phyloP scores from a whole-genome alignment of 2,113 vertebrate genomes.

The Neomonachus schauinslandi region DNA sequence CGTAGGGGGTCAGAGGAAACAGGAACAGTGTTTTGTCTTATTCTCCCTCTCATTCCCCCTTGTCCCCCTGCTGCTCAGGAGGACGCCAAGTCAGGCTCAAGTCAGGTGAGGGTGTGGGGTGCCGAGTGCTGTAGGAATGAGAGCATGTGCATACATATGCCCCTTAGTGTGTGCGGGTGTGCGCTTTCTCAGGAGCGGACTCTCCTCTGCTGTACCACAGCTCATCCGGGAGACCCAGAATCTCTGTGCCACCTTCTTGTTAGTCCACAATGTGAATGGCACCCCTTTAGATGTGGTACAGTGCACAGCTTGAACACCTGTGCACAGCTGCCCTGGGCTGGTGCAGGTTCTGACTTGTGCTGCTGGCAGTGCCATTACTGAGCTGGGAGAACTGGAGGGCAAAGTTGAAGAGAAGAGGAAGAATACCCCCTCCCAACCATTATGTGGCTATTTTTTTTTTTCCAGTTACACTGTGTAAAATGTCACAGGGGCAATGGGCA shows the following conservation, averaged over 20 bases:
- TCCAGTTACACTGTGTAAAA: background rate
- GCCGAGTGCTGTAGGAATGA: fast-evolving
- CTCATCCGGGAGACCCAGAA: background rate
- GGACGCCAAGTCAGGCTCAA: background rate
- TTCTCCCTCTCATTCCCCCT: too few species aligned
- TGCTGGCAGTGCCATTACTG: fast-evolving
- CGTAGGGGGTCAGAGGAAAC: background rate
- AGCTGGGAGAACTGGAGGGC: background rate
- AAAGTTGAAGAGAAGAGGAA: too few species aligned
- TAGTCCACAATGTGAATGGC: background rate
- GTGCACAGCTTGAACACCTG: background rate
- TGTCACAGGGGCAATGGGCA: background rate
- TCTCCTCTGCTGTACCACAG: background rate
- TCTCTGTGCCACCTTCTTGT: background rate
- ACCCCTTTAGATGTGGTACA: background rate
- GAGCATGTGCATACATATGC: fast-evolving
- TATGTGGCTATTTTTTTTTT: background rate
- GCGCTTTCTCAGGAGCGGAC: background rate
- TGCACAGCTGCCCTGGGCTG: background rate
- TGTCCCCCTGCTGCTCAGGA: too few species aligned
- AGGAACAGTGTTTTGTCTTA: fast-evolving
- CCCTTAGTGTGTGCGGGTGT: background rate
- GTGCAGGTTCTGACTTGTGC: too few species aligned
- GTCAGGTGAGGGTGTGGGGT: background rate
- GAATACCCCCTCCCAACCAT: background rate